These are phyloP conservation scores for Montipora capricornis DNA, from an alignment of 64 coral and sea anemone genomes.

Conservation along the genomic window DNA sequence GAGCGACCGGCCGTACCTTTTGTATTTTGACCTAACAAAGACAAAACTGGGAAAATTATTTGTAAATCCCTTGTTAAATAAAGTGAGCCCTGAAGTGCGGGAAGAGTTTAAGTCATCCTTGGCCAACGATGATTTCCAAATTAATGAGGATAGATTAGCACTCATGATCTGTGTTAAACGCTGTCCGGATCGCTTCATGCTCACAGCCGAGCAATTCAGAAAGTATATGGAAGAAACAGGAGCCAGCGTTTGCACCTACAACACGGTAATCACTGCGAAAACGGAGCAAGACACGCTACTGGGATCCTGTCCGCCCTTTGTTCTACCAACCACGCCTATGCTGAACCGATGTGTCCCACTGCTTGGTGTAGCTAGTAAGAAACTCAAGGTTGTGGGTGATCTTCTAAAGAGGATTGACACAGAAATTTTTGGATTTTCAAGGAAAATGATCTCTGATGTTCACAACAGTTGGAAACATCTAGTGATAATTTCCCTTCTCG, in stretches of 20 bases:
- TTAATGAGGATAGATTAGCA: constrained; percentile 6
- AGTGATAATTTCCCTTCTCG: constrained; percentile 49
- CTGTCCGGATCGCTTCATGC: constrained; percentile 60
- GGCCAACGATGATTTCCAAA: constrained; percentile 31
- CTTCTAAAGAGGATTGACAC: constrained; percentile 53
- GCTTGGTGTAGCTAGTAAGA: constrained; percentile 37
- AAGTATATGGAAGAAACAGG: constrained; percentile 53
- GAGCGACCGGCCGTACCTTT: constrained; percentile 49
- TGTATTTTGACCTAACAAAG: constrained; percentile 67
- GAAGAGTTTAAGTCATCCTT: constrained; percentile 52
- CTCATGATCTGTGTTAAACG: constrained; percentile 62
- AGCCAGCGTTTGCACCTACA: constrained; percentile 42
- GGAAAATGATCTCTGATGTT: constrained; percentile 52
- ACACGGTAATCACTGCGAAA: constrained; percentile 45
- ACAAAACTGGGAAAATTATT: constrained; percentile 57
- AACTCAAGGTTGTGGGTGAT: constrained; percentile 37
- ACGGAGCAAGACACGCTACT: constrained; percentile 28
- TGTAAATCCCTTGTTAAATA: constrained; percentile 55
- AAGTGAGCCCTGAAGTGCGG: constrained; percentile 50
- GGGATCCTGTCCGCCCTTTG: constrained; percentile 46
- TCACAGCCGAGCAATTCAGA: constrained; percentile 49
- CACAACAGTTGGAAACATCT: constrained; percentile 61
- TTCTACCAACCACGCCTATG: constrained; percentile 52
- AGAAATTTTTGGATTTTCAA: constrained; percentile 55
- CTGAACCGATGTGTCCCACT: constrained; percentile 61